Percentiles rank a stretch among this genome's conserved stretches.
phyloP scores from a whole-genome alignment of 2,113 vertebrate species.

The Datnioides undecimradiatus region DNA sequence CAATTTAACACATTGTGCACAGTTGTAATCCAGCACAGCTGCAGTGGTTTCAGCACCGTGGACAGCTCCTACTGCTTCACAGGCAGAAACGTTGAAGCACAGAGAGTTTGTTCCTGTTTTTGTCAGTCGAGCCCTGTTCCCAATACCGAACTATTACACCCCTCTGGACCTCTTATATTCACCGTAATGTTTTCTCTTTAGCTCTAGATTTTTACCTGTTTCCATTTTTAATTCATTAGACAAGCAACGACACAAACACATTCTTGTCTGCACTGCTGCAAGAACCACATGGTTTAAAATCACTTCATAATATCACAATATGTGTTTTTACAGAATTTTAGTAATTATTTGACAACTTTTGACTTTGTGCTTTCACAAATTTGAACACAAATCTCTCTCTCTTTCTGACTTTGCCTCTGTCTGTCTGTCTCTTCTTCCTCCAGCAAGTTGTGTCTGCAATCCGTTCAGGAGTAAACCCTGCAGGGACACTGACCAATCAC shows the following conservation, averaged over 20 bases:
- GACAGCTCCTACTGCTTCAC: conserved; percentile 58
- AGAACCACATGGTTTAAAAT: not conserved
- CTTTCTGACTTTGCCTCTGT: not conserved
- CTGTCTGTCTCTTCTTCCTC: conserved; percentile 2
- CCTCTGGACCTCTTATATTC: not conserved
- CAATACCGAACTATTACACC: not conserved
- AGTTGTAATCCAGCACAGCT: not conserved
- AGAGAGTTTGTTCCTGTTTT: not conserved
- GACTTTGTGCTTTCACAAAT: not conserved
- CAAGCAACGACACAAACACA: not conserved
- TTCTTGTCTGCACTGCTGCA: not conserved
- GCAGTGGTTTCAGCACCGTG: conserved; percentile 68
- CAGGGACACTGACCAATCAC: conserved; percentile 91
- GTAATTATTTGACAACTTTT: not conserved
- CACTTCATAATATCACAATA: not conserved
- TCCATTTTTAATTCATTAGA: conserved; percentile 28
- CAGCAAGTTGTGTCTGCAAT: conserved; percentile 96
- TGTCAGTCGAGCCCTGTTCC: not conserved
- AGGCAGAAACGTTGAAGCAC: not conserved
- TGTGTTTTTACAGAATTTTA: not conserved
- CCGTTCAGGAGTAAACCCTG: conserved; percentile 94
- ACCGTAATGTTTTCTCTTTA: not conserved
- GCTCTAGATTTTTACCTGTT: conserved; percentile 2
- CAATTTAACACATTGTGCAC: not conserved
- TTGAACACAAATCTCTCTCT: not conserved